Conservation (phyloP, 2,113 vertebrate species). For the Haliaeetus leucogaster region DNA sequence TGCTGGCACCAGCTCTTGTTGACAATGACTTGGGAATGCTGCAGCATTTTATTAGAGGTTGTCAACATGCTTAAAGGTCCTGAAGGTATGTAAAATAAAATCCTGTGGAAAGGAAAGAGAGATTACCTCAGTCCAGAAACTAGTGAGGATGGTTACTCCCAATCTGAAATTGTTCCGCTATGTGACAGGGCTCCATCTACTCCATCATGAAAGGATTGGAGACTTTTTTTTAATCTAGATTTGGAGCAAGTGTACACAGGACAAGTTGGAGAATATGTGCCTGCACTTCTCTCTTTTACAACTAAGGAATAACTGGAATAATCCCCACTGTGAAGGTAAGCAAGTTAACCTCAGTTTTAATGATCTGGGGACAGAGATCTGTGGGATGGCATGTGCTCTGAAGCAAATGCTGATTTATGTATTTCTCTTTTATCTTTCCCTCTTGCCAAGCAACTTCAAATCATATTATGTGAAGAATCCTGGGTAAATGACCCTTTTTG, state of each 20-base stretch:
- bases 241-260: not conserved
- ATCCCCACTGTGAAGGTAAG: not conserved
- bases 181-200: not conserved
- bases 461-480: not conserved
- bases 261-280: not conserved
- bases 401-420: not conserved
- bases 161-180: not conserved
- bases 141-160: not conserved
- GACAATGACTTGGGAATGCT: not conserved
- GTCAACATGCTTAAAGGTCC: not conserved
- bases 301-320: not conserved
- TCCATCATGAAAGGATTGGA: not conserved
- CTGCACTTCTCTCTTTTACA: not conserved
- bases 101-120: not conserved
- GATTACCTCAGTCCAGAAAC: not conserved
- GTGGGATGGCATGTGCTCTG: not conserved
- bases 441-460: conserved; percentile 1
- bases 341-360: not conserved
- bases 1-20: not conserved
- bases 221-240: not conserved
- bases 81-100: not conserved
- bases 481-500: not conserved
- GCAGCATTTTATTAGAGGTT: not conserved
- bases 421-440: not conserved
- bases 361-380: not conserved